Base-by-base conservation (phyloP, 2,888 invertebrate genomes). In the Galeopsomyia nigrocyanea region DNA sequence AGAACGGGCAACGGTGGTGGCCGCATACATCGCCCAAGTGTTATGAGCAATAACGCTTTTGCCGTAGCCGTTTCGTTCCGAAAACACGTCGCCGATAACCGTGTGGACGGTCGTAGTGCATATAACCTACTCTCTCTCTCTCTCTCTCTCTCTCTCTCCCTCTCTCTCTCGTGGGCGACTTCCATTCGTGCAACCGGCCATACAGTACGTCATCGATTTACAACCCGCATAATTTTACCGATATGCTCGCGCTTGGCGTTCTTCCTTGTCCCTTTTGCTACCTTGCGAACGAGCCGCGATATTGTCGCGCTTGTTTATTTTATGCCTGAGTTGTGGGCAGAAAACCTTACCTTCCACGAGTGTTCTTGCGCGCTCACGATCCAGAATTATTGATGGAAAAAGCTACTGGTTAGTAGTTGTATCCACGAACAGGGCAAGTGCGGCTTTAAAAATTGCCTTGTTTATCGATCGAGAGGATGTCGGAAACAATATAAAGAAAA, bases 211-310 rank as follows among this genome's bases (percentile, higher is more conserved):
- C 74, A 74, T 74, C 71, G 74, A 74, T 71, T 74, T 71, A 64
- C 61, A 71, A 58, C 71, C 63, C 60, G 68, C 74, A 74, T 74
- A 74, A 74, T 74, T 74, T 68, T 51, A 2, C 55, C 71, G 70
- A 71, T 74, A 74, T 74, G 74, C 56, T 56, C 9, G 21, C 56
- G 21, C 56, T 22, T 56, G 21, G 39, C 16, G 56, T 56, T 56
- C 21, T 9, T 56, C 21, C 56, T 16, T 16, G 19, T 39, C 49
- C 22, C 53, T 19, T 9, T 19, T 19, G 19, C 56, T 47, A 46
- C 17, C 57, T 39, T 53, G 22, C 60, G 49, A 39, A 46, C 50
- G 19, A 21, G 69, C 17, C 49, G 49, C 65, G 65, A 69, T 72
- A 72, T 46, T 16, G 46, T n/a, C 22, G 47, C 67, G 31, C 55